Evolutionary conservation across 2,113 vertebrate species (phyloP), one percentile per base, ranked within the genome.

Genomic region (Oceanodroma tethys): DNA sequence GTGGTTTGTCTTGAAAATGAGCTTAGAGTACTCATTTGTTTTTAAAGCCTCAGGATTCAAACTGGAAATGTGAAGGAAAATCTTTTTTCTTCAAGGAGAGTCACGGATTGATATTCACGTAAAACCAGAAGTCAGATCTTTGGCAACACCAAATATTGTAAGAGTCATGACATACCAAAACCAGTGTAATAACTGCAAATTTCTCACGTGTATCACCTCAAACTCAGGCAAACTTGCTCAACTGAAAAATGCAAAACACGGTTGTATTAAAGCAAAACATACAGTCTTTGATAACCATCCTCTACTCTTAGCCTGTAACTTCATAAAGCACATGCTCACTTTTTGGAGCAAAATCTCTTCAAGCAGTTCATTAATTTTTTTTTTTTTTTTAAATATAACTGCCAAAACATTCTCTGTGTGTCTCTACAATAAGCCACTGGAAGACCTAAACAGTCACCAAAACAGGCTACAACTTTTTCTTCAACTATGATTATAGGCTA

Each of bases 101-200:
- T 8, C 71, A 32, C 0, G 1, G 38, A 43, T 3, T 27, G 32
- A 40, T 15, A 29, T 2, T 8, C 22, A 36, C 0, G 0, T 1
- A 15, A 66, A 76, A 19, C 10, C 79, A 88, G 22, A 15, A 76
- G 11, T 3, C 43, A 38, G 53, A 26, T 3, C 59, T 58, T 48
- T 45, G 38, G 29, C 58, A 86, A 53, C 0, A 56, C 9, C 84
- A 43, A 47, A 15, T 6, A 9, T 0, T 20, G 8, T 1, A 16
- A 30, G 1, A 36, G 9, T 5, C 4, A 2, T 1, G 16, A 42
- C n/a, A 19, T 1, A 43, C 2, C 80, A 40, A 73, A 76, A 2
- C 14, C 60, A 63, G 40, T 1, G 20, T 5, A 56, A 27, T 3
- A 42, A 45, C 63, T 21, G 42, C 52, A 90, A 3, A 0, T 1